phyloP scores from a whole-genome alignment of 2,113 vertebrate genomes.

The Copsychus sechellarum region DNA sequence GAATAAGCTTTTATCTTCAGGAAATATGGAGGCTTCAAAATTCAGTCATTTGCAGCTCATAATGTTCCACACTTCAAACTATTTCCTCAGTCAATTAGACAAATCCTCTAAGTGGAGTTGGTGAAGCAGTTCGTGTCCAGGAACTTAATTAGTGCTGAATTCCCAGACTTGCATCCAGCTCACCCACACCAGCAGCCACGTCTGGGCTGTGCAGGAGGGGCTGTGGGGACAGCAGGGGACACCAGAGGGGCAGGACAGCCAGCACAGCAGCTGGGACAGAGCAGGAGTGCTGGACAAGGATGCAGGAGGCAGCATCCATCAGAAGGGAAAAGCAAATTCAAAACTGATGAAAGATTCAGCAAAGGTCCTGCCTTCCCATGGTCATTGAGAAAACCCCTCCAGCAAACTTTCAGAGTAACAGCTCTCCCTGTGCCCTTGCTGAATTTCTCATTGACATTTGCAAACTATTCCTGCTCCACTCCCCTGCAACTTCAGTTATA shows the following conservation, averaged over 20 bases:
- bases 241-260: neutral
- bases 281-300: neutral
- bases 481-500: neutral
- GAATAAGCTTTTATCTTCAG: constrained; percentile 70
- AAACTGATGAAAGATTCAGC: neutral
- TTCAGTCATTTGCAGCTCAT: constrained; percentile 74
- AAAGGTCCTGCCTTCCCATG: neutral
- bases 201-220: neutral
- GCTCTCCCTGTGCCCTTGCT: neutral
- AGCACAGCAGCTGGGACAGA: neutral
- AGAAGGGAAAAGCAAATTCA: neutral
- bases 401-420: neutral
- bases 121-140: constrained; percentile 72
- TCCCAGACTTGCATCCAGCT: constrained; percentile 51
- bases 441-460: neutral
- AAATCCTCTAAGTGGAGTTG: constrained; percentile 75
- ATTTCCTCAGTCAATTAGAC: constrained; percentile 79
- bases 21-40: constrained; percentile 65
- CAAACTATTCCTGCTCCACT: neutral
- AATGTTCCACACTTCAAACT: constrained; percentile 75
- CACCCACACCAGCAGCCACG: neutral
- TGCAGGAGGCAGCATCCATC: neutral
- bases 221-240: neutral
- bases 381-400: neutral
- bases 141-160: constrained; percentile 72